Conservation (phyloP, 2,888 invertebrate genomes). For the Linnaemya tessellans region DNA sequence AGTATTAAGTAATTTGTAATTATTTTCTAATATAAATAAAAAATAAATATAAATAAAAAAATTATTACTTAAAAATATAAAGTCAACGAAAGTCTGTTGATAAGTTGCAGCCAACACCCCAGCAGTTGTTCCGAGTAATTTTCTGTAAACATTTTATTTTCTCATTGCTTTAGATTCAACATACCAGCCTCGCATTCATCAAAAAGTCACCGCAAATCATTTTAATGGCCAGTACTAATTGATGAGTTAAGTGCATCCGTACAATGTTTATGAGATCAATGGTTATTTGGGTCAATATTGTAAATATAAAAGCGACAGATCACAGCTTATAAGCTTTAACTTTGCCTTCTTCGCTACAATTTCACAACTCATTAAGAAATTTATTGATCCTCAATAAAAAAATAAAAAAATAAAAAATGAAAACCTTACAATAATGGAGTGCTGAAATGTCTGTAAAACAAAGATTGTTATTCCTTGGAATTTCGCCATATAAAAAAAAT, state of each 20-base stretch:
- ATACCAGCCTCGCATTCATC: background rate
- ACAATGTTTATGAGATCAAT: conserved; percentile 65
- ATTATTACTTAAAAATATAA: too few relatives aligned
- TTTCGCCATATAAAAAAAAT: background rate
- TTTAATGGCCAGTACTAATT: conserved; percentile 68
- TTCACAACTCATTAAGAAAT: conserved; percentile 43
- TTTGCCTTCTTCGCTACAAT: conserved; percentile 3
- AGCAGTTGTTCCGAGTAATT: too few relatives aligned
- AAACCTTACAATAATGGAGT: conserved; percentile 18
- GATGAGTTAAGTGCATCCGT: conserved; percentile 65
- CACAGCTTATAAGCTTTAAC: conserved; percentile 33
- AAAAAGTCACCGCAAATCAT: conserved; percentile 63
- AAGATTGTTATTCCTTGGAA: background rate
- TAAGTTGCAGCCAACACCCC: too few relatives aligned
- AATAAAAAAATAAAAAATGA: too few relatives aligned
- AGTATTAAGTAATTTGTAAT: too few relatives aligned
- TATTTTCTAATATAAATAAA: too few relatives aligned
- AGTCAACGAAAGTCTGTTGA: too few relatives aligned
- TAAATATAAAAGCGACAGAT: conserved; percentile 46
- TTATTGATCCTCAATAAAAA: conserved; percentile 41
- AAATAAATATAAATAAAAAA: too few relatives aligned
- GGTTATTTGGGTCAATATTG: conserved; percentile 66
- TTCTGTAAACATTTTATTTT: too few relatives aligned
- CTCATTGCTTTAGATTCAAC: too few relatives aligned
- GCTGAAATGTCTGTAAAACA: background rate